These are phyloP conservation scores for Lophotis ruficrista DNA, from an alignment of 2,113 vertebrate species.

Conservation along the genomic window DNA sequence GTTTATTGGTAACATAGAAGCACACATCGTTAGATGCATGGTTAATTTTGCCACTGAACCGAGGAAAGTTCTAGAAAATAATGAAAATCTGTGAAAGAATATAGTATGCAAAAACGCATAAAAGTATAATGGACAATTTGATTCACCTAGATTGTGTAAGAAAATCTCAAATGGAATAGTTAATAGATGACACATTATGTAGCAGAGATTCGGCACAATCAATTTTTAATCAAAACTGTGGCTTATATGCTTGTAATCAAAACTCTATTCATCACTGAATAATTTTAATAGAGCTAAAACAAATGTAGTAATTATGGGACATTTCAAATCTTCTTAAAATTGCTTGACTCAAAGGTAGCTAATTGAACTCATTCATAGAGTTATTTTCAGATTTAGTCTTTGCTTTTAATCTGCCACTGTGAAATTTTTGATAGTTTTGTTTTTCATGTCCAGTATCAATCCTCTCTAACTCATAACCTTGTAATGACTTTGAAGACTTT, in stretches of 20 bases:
- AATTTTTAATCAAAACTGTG: conserved; percentile 34
- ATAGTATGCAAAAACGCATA: background rate
- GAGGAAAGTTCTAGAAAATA: background rate
- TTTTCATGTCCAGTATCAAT: background rate
- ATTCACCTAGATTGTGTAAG: background rate
- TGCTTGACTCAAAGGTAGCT: background rate
- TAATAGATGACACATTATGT: background rate
- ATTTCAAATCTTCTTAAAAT: conserved; percentile 18
- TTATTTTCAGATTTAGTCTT: conserved; percentile 18
- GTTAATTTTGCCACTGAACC: background rate
- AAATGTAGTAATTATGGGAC: conserved; percentile 24
- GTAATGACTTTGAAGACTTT: background rate
- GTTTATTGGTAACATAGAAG: background rate
- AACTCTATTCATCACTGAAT: conserved; percentile 9
- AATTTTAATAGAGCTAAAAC: conserved; percentile 17
- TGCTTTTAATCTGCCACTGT: background rate
- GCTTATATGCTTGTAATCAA: conserved; percentile 18
- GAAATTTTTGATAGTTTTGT: background rate
- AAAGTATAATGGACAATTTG: background rate
- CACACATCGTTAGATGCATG: background rate
- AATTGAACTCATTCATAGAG: conserved; percentile 8
- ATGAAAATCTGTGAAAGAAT: background rate
- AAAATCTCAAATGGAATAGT: background rate
- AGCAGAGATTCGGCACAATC: background rate
- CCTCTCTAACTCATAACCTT: background rate